phyloP scores from a whole-genome alignment of 1,140 invertebrate species.

The Drosophila kikkawai region DNA sequence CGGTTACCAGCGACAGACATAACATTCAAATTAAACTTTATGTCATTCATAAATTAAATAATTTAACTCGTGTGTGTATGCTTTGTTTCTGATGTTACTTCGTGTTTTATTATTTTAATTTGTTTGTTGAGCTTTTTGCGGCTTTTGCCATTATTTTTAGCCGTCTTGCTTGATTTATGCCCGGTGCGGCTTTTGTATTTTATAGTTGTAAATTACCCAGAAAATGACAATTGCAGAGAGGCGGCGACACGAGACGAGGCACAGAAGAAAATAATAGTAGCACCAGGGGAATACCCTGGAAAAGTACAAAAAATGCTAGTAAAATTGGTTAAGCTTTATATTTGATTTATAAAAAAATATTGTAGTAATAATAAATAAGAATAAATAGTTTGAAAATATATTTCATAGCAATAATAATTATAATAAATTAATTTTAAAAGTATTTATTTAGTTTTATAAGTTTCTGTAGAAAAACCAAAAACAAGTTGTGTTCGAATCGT shows the following conservation, averaged over 20 bases:
- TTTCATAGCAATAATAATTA: background rate
- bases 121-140: slow-evolving; percentile 6
- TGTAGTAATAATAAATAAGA: no score
- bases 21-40: slow-evolving; percentile 83
- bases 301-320: background rate
- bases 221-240: slow-evolving; percentile 45
- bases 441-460: background rate
- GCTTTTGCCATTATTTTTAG: slow-evolving; percentile 38
- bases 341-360: background rate
- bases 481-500: background rate
- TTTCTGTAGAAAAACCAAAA: background rate
- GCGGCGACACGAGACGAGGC: background rate
- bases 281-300: background rate
- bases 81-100: slow-evolving; percentile 24
- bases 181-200: slow-evolving; percentile 50
- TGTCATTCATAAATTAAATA: slow-evolving; percentile 73
- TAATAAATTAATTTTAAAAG: background rate
- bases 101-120: slow-evolving; percentile 19
- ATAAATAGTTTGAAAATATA: background rate
- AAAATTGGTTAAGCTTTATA: background rate
- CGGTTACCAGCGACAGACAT: slow-evolving; percentile 59
- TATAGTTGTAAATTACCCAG: slow-evolving; percentile 43
- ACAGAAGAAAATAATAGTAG: background rate
- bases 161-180: slow-evolving; percentile 62
- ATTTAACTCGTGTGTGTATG: slow-evolving; percentile 12